Evolutionary conservation across 2,888 invertebrate genomes (phyloP).

Genomic region (Caenorhabditis zanzibari): DNA sequence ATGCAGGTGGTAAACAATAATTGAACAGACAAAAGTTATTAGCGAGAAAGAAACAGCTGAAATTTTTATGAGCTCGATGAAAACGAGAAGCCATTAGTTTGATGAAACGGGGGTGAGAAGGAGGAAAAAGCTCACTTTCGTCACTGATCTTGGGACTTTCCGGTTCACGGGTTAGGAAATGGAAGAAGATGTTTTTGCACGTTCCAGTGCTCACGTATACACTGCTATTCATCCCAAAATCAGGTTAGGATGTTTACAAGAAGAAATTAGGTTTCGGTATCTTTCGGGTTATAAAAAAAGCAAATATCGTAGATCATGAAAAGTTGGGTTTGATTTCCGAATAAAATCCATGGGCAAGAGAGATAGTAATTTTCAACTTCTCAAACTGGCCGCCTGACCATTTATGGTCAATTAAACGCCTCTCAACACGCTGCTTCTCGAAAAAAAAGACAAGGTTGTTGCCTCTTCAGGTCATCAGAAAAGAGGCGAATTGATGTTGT

Average conservation of each 20-base stretch:
- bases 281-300: neutral
- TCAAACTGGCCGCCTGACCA: conserved; percentile 40
- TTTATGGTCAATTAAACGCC: conserved; percentile 67
- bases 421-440: conserved; percentile 59
- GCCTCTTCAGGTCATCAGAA: conserved; percentile 63
- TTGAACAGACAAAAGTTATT: neutral
- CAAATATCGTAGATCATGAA: neutral
- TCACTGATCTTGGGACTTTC: conserved; percentile 35
- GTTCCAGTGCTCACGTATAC: conserved; percentile 40
- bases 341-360: conserved; percentile 4
- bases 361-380: conserved; percentile 37
- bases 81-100: conserved; percentile 6
- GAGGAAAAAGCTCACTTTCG: conserved; percentile 1
- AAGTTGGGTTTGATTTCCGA: neutral
- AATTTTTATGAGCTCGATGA: neutral
- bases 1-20: conserved; percentile 1
- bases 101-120: neutral
- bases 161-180: conserved; percentile 7
- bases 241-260: conserved; percentile 6
- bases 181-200: conserved; percentile 23
- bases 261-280: neutral
- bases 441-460: conserved; percentile 56
- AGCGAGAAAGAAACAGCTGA: neutral
- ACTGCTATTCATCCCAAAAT: conserved; percentile 18
- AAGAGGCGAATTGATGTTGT: conserved; percentile 39